phyloP scores from a whole-genome alignment of 2,113 vertebrate species.

The Neolamprologus fasciatus region DNA sequence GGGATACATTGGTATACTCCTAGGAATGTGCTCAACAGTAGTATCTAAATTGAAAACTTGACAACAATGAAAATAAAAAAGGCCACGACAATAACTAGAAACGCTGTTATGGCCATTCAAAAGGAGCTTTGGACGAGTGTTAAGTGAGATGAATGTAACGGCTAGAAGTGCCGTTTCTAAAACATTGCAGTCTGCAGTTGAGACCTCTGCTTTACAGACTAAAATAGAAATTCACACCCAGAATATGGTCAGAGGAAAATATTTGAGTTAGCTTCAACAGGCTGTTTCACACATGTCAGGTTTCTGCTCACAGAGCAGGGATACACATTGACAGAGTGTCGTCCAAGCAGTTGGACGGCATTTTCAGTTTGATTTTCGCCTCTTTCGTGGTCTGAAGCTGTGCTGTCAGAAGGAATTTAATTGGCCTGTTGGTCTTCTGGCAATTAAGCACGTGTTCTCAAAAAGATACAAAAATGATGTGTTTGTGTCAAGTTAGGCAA shows the following conservation, averaged over 20 bases:
- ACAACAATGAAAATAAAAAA: neutral
- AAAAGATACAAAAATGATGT: neutral
- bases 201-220: neutral
- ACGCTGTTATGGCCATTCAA: rapidly evolving
- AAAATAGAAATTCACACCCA: neutral
- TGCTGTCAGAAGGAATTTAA: neutral
- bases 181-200: neutral
- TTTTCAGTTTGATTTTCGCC: neutral
- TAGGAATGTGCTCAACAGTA: neutral
- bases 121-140: neutral
- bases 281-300: neutral
- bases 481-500: neutral
- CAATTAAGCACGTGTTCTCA: neutral
- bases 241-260: neutral
- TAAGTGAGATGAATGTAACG: neutral
- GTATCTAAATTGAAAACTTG: neutral
- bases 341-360: neutral
- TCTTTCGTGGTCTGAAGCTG: neutral
- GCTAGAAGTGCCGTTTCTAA: neutral
- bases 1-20: neutral
- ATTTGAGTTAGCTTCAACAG: neutral
- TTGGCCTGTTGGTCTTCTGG: neutral
- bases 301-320: neutral
- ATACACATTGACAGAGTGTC: neutral
- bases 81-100: neutral